Percentiles rank a stretch among this genome's conserved stretches.
Evolutionary conservation across 2,113 vertebrate species (phyloP).

Genomic region (Chloebia gouldiae): DNA sequence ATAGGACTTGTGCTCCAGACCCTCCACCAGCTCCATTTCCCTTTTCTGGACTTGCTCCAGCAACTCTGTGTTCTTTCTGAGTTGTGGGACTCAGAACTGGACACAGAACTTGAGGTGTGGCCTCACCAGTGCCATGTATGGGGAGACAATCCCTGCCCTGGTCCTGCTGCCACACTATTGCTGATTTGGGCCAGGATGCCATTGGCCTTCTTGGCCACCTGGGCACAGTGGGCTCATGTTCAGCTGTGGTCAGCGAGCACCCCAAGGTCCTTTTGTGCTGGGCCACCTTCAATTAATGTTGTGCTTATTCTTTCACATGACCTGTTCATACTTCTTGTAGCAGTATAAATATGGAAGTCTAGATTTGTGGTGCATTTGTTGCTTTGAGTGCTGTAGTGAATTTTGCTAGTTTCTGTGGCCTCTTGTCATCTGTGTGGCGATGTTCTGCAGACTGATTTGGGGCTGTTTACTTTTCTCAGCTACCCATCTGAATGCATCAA

Average conservation of each 20-base stretch:
- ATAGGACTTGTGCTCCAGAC: background rate
- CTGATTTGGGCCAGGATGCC: background rate
- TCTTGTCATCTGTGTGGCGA: background rate
- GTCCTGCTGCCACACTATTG: background rate
- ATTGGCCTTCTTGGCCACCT: background rate
- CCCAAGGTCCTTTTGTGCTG: background rate
- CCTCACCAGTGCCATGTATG: accelerated
- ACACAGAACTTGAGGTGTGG: no score
- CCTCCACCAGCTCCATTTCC: background rate
- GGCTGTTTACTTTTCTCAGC: background rate
- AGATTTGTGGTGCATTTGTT: background rate
- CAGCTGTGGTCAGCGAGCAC: accelerated
- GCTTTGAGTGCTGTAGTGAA: background rate
- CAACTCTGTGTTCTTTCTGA: background rate
- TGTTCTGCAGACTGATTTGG: background rate
- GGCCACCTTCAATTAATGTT: background rate
- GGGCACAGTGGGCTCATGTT: background rate
- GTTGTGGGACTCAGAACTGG: background rate
- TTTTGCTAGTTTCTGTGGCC: background rate
- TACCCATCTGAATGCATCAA: background rate
- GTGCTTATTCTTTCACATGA: background rate
- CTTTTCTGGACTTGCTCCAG: background rate
- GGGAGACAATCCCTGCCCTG: background rate
- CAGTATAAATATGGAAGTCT: background rate
- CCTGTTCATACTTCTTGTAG: background rate